Base-by-base conservation (phyloP, 2,888 invertebrate species). In the Thera britannica region DNA sequence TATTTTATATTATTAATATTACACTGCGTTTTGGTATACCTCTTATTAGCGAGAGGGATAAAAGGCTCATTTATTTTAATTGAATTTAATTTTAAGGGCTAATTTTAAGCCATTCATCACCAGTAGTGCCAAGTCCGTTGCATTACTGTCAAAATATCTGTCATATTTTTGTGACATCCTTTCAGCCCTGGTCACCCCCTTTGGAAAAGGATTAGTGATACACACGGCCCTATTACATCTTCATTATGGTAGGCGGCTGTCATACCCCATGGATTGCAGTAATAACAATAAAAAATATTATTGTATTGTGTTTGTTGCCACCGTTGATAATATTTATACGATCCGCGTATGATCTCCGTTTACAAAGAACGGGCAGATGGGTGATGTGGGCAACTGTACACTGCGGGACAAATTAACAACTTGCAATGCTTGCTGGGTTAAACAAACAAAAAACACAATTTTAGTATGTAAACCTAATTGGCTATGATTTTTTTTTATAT, bases 71-170 rank as follows among this genome's bases (percentile, higher is more conserved):
- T 23, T 34, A 23, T 69, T 57, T 58, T 36, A 35, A 72, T 59
- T 69, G 70, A 57, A 76, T 75, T 70, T 72, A 78, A 79, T 77
- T 78, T 78, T 76, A 80, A 82, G 76, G 70, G 77, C 80, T 83
- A 85, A 84, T 85, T 86, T 84, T 77, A 77, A 81, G 67, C 79
- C 73, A 75, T 77, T 75, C 79, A 79, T 83, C 79, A 75, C 71
- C 72, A 81, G 83, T 78, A 75, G 76, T 62, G 83, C 58, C 64
- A 58, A 87, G 83, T 86, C 84, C 89, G 90, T 91, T 92, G 93
- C 91, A 91, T 92, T 92, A 91, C 84, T 93, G 93, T 93, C 93
- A 93, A 91, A 92, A 93, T 93, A 93, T 86, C 92, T 93, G 92
- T 93, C 93, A 93, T 92, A 89, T 91, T 90, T 82, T 81, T 80